These are phyloP conservation scores for Scaptomyza tumidula DNA, from an alignment of 2,888 invertebrate species.

Conservation along the genomic window DNA sequence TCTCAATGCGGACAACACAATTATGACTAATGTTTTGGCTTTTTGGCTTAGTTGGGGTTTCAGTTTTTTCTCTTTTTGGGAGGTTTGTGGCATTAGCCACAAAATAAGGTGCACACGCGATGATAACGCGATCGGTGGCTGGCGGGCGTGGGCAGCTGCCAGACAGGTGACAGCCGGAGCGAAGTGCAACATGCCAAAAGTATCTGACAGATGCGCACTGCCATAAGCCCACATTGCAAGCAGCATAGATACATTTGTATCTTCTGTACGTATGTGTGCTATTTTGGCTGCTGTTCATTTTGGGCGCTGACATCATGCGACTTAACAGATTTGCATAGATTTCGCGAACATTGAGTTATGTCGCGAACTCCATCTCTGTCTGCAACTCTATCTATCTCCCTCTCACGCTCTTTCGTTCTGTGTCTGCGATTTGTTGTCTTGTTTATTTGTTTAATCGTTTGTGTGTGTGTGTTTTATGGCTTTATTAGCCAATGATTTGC, in stretches of 20 bases:
- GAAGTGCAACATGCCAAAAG: conserved; percentile 35
- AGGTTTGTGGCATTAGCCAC: background rate
- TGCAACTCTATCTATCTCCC: background rate
- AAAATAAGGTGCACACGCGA: conserved; percentile 51
- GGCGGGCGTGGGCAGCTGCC: conserved; percentile 48
- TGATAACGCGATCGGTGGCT: conserved; percentile 47
- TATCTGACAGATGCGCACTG: conserved; percentile 59
- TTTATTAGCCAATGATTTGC: conserved; percentile 57
- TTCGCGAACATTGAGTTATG: conserved; percentile 27
- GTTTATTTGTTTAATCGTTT: conserved; percentile 70
- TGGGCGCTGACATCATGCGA: conserved; percentile 70
- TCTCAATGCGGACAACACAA: conserved; percentile 51
- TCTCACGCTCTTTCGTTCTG: background rate
- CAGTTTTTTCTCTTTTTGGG: background rate
- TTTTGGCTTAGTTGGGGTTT: background rate
- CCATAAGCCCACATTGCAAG: conserved; percentile 42
- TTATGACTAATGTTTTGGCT: conserved; percentile 69
- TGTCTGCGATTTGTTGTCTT: conserved; percentile 19
- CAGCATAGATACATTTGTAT: conserved; percentile 17
- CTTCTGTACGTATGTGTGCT: conserved; percentile 2
- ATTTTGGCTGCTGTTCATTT: conserved; percentile 32
- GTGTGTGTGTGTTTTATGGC: conserved; percentile 63
- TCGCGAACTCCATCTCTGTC: conserved; percentile 2
- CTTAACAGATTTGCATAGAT: conserved; percentile 68
- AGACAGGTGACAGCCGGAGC: conserved; percentile 53